Evolutionary conservation across 2,888 invertebrate species (phyloP).

Genomic region (Electrophaes corylata): DNA sequence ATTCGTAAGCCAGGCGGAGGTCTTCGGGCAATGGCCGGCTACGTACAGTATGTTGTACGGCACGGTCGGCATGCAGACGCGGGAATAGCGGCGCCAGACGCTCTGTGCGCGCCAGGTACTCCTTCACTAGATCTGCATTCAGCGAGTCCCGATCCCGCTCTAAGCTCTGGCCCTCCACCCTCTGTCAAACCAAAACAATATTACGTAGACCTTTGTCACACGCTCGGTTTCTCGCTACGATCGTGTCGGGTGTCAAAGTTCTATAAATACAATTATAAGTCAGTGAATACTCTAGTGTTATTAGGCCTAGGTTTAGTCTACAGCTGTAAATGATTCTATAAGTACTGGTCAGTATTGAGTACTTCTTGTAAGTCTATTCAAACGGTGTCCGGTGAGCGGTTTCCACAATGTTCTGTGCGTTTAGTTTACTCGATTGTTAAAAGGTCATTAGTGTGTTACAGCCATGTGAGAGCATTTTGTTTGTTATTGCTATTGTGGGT

Average conservation of each 20-base stretch:
- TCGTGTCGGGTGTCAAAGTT: slow-evolving; percentile 15
- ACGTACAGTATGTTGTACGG: slow-evolving; percentile 45
- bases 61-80: slow-evolving; percentile 27
- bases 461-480: slow-evolving; percentile 56
- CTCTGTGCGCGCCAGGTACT: slow-evolving; percentile 70
- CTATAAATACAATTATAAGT: not conserved
- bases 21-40: slow-evolving; percentile 62
- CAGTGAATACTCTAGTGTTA: slow-evolving; percentile 1
- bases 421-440: slow-evolving; percentile 15
- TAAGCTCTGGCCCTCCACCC: slow-evolving; percentile 14
- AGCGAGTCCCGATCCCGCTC: slow-evolving; percentile 21
- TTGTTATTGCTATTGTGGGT: slow-evolving; percentile 50
- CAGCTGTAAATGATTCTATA: slow-evolving; percentile 11
- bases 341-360: slow-evolving; percentile 11
- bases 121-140: slow-evolving; percentile 50
- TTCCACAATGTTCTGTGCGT: slow-evolving; percentile 13
- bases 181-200: slow-evolving; percentile 38
- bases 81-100: slow-evolving; percentile 64
- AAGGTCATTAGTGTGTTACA: slow-evolving; percentile 47
- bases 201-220: slow-evolving; percentile 19
- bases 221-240: not conserved
- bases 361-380: slow-evolving; percentile 14
- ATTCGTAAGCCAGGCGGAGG: slow-evolving; percentile 55
- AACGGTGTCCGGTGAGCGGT: slow-evolving; percentile 16
- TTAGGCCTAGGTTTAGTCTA: slow-evolving; percentile 17